A percentile compares a stretch with the other conserved stretches of the same genome.
phyloP scores from a whole-genome alignment of 2,113 vertebrate genomes.

The Xyliphius kryptos region DNA sequence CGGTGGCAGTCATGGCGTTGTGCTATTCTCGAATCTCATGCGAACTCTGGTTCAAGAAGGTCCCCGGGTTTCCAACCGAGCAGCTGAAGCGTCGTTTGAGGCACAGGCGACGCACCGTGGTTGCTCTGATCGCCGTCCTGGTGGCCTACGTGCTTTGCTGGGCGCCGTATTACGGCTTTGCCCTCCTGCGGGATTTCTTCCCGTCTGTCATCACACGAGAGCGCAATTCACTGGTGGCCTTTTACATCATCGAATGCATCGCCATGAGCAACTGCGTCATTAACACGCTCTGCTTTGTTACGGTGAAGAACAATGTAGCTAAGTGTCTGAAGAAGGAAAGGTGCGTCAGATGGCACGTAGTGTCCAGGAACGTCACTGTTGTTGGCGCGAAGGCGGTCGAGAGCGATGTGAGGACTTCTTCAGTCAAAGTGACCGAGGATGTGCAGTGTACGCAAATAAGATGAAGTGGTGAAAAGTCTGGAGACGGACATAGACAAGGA shows the following conservation, averaged over 20 bases:
- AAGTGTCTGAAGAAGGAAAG: slow-evolving; percentile 70
- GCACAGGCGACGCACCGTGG: slow-evolving; percentile 81
- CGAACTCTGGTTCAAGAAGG: slow-evolving; percentile 89
- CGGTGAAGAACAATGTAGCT: slow-evolving; percentile 78
- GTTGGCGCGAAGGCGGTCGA: slow-evolving; percentile 54
- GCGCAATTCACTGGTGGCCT: slow-evolving; percentile 85
- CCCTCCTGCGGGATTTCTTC: slow-evolving; percentile 88
- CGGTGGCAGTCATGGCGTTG: slow-evolving; percentile 77
- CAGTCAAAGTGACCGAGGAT: slow-evolving; percentile 60
- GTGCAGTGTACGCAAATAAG: slow-evolving; percentile 26
- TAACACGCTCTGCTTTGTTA: slow-evolving; percentile 89
- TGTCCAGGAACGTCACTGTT: slow-evolving; percentile 22
- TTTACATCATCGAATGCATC: too few species aligned
- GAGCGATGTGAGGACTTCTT: slow-evolving; percentile 59
- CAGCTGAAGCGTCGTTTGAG: slow-evolving; percentile 82
- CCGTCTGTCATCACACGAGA: slow-evolving; percentile 82
- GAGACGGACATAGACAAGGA: too few species aligned
- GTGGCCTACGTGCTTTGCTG: slow-evolving; percentile 88
- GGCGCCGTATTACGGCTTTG: slow-evolving; percentile 87
- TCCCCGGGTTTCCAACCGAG: slow-evolving; percentile 89
- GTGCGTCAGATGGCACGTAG: slow-evolving; percentile 59
- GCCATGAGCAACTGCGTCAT: slow-evolving; percentile 98
- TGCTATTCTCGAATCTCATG: slow-evolving; percentile 84
- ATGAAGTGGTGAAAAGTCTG: too few species aligned
- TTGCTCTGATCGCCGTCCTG: slow-evolving; percentile 82